Conservation (phyloP, 2,797 vertebrate genomes). For the Threskiornis aethiopicus region DNA sequence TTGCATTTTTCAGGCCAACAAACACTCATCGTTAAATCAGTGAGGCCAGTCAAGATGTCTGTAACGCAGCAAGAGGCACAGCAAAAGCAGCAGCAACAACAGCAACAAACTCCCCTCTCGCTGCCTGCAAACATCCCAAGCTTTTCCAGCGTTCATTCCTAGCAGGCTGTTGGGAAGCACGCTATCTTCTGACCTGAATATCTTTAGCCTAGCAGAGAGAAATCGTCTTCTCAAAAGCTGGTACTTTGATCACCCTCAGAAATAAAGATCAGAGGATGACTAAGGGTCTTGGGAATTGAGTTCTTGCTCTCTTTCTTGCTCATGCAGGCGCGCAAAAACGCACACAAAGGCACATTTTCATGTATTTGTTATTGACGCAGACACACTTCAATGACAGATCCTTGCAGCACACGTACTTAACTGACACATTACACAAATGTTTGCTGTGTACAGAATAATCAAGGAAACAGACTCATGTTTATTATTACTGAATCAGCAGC, state of each 20-base stretch:
- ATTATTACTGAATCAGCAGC: slow-evolving; percentile 75
- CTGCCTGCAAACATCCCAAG: slow-evolving; percentile 63
- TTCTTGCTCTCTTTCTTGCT: not conserved
- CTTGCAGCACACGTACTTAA: slow-evolving; percentile 44
- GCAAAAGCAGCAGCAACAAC: slow-evolving; percentile 32
- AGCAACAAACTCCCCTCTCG: slow-evolving; percentile 17
- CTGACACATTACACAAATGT: slow-evolving; percentile 71
- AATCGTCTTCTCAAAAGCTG: slow-evolving; percentile 43
- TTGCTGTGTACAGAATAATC: slow-evolving; percentile 76
- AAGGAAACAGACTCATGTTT: slow-evolving; percentile 79
- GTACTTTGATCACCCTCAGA: slow-evolving; percentile 62
- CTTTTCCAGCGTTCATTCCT: slow-evolving; percentile 47
- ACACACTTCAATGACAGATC: slow-evolving; percentile 40
- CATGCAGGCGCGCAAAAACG: not conserved
- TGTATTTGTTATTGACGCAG: slow-evolving; percentile 28
- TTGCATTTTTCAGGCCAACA: slow-evolving; percentile 54
- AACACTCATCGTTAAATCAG: slow-evolving; percentile 64
- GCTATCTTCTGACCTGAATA: slow-evolving; percentile 33
- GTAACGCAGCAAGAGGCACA: slow-evolving; percentile 50
- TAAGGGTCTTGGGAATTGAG: slow-evolving; percentile 53
- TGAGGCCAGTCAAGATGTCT: slow-evolving; percentile 62
- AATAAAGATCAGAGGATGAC: slow-evolving; percentile 68
- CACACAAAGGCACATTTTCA: slow-evolving; percentile 6
- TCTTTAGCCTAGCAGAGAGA: slow-evolving; percentile 48
- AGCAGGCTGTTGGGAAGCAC: slow-evolving; percentile 46